Evolutionary conservation across 2,888 invertebrate genomes (phyloP), one percentile per base, ranked within the genome.

Genomic region (Sarcophaga rosellei): DNA sequence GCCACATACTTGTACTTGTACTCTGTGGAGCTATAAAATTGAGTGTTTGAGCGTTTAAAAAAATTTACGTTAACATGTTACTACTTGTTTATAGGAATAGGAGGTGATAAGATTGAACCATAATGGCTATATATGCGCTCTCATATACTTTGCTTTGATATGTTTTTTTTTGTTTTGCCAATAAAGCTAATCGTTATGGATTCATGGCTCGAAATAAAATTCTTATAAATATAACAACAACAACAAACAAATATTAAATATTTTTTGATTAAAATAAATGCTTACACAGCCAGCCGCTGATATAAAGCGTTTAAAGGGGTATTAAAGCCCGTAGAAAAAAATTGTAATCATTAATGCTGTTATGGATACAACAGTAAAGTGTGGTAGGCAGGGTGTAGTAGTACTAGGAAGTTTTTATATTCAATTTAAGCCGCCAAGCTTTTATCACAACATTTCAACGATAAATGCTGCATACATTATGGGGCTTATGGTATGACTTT

Each of bases 1-100:
- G 53, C 17, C 53, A 53, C 5, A 53, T 53, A 53, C 53, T 15
- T 15, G 17, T 53, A 17, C 4, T 12, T 15, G 15, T 17, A 53
- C 53, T 4, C 17, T 17, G 53, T 1, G 12, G 53, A 15, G 4
- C 53, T 17, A 53, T 53, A 17, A 53, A 53, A 15, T 3, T 15
- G 17, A 15, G 17, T 53, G 12, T 53, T 53, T 53, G 68, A 74
- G 66, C 62, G 80, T 74, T 69, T 17, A 69, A 81, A 74, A 74
- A 62, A 10, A 35, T 35, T 81, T 75, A 68, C 81, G 62, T 57
- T 59, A 68, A 74, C 53, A 81, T 75, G 17, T 62, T 35, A 53
- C 4, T 3, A 4, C 12, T 47, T 12, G 15, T 53, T 53, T 53
- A 17, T 35, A 23, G 35, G 8, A 10, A 17, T 5, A 12, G 5